phyloP scores from a whole-genome alignment of 2,113 vertebrate species.

The Camelus bactrianus region DNA sequence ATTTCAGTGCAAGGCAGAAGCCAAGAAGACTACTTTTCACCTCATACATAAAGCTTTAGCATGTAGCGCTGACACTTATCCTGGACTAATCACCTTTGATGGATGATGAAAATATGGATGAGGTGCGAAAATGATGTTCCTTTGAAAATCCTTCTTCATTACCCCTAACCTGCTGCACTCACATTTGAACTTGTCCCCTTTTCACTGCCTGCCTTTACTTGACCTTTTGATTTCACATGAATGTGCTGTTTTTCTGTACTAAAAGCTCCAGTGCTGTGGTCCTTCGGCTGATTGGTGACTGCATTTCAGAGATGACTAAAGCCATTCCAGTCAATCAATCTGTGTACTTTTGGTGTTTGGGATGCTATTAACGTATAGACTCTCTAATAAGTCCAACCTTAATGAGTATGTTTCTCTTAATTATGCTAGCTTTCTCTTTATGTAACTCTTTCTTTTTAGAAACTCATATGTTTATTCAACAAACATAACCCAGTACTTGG shows the following conservation, averaged over 20 bases:
- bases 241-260: slow-evolving; percentile 5
- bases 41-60: slow-evolving; percentile 53
- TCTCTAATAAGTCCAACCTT: slow-evolving; percentile 30
- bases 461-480: slow-evolving; percentile 58
- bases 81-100: slow-evolving; percentile 62
- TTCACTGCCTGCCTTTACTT: not conserved
- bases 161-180: not conserved
- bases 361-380: slow-evolving; percentile 5
- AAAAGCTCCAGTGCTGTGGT: not conserved
- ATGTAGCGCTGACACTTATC: slow-evolving; percentile 55
- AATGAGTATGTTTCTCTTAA: slow-evolving; percentile 21
- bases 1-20: slow-evolving; percentile 56
- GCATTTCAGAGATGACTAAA: slow-evolving; percentile 6
- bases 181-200: slow-evolving; percentile 20
- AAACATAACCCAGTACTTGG: slow-evolving; percentile 50
- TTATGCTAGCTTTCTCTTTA: slow-evolving; percentile 45
- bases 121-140: not conserved
- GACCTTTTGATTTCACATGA: slow-evolving; percentile 52
- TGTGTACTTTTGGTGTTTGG: slow-evolving; percentile 9
- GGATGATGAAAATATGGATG: slow-evolving; percentile 24
- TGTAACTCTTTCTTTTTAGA: slow-evolving; percentile 38
- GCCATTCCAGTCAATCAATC: not conserved
- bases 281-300: not conserved
- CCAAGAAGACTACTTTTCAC: slow-evolving; percentile 62
- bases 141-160: slow-evolving; percentile 52